phyloP scores from a whole-genome alignment of 2,113 vertebrate genomes.

The Gorsachius goisagi region DNA sequence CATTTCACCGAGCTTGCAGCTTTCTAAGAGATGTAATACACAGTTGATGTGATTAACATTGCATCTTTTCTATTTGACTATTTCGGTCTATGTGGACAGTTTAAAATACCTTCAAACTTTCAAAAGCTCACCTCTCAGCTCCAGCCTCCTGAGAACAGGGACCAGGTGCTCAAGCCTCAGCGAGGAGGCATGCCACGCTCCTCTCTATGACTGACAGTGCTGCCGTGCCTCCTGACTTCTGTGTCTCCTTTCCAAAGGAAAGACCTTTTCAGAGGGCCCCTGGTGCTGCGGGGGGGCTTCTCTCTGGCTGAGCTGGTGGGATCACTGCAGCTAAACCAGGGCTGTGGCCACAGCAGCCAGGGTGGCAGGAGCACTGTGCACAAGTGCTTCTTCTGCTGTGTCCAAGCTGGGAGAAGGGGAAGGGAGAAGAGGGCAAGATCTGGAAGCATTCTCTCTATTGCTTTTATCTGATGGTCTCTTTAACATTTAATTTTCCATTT shows the following conservation, averaged over 20 bases:
- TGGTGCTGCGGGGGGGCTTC: background rate
- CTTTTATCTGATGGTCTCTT: background rate
- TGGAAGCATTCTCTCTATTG: background rate
- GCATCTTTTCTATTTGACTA: background rate
- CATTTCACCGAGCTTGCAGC: background rate
- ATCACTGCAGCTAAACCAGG: background rate
- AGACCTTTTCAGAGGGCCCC: background rate
- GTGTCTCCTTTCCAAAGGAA: background rate
- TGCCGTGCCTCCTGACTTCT: background rate
- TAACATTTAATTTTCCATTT: background rate
- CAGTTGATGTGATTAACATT: background rate
- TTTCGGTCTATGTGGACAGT: background rate
- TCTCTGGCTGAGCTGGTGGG: background rate
- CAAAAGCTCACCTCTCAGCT: background rate
- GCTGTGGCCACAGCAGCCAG: background rate
- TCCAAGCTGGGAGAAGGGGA: background rate
- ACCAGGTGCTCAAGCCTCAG: too few relatives aligned
- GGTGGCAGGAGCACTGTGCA: rapidly evolving
- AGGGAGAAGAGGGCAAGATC: background rate
- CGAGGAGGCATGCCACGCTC: rapidly evolving
- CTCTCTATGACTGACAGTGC: background rate
- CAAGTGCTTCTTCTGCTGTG: background rate
- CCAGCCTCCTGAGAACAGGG: background rate
- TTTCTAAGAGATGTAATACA: background rate
- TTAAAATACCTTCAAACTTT: background rate